phyloP scores from a whole-genome alignment of 2,888 invertebrate species.

The Anorthoa munda region DNA sequence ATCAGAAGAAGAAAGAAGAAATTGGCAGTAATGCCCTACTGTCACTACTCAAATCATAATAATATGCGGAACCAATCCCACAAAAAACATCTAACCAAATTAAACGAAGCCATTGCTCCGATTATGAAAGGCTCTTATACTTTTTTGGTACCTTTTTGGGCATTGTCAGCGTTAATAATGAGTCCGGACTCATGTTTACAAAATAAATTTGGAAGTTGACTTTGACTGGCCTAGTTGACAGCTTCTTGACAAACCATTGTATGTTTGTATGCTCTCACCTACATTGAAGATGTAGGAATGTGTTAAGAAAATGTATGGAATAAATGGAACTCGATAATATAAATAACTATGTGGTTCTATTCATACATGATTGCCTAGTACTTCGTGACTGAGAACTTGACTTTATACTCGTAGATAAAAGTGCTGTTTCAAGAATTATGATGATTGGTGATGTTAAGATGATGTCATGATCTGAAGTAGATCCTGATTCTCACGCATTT shows the following conservation, averaged over 20 bases:
- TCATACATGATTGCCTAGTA: conserved; percentile 17
- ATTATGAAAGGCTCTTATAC: conserved; percentile 55
- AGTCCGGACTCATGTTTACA: conserved; percentile 61
- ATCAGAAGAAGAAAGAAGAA: no score
- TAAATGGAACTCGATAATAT: conserved; percentile 26
- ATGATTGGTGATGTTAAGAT: conserved; percentile 36
- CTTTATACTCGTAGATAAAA: conserved; percentile 1
- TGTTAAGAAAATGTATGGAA: conserved; percentile 29
- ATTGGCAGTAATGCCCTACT: background rate
- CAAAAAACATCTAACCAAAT: conserved; percentile 29
- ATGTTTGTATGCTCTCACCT: conserved; percentile 46
- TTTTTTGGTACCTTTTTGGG: conserved; percentile 53
- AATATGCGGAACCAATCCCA: conserved; percentile 48
- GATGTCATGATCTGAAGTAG: conserved; percentile 29
- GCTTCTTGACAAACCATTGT: conserved; percentile 58
- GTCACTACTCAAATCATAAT: background rate
- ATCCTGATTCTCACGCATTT: conserved; percentile 26
- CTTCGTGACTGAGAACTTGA: conserved; percentile 36
- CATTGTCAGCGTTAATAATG: conserved; percentile 63
- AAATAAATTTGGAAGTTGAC: conserved; percentile 62
- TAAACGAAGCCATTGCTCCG: conserved; percentile 46
- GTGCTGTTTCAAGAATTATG: conserved; percentile 11
- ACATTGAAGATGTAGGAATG: conserved; percentile 40
- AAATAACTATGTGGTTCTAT: conserved; percentile 43
- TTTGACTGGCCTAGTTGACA: conserved; percentile 47